These are phyloP conservation scores for Zaprionus ghesquierei DNA, from an alignment of 1,140 invertebrate genomes.

Conservation along the genomic window DNA sequence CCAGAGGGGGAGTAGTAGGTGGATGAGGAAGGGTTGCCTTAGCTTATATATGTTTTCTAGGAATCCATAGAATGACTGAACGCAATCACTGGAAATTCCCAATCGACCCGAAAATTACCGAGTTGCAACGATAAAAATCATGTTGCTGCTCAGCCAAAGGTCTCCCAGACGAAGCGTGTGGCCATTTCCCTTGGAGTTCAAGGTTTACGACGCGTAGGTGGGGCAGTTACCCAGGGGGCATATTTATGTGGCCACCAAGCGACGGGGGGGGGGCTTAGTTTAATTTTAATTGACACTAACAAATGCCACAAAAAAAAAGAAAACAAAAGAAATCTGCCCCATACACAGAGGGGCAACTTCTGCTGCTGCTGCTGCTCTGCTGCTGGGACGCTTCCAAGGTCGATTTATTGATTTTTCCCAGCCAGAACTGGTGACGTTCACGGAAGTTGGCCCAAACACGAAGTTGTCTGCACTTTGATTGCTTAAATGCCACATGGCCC, in stretches of 20 bases:
- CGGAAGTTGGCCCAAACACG: conserved; percentile 47
- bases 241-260: conserved; percentile 36
- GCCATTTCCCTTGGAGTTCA: conserved; percentile 57
- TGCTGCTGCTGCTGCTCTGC: conserved; percentile 28
- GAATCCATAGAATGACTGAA: conserved; percentile 43
- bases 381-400: conserved; percentile 64
- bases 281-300: conserved; percentile 11
- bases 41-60: conserved; percentile 33
- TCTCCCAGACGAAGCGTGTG: conserved; percentile 41
- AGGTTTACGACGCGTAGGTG: conserved; percentile 58
- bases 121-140: conserved; percentile 59
- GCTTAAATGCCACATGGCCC: conserved; percentile 10
- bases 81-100: conserved; percentile 67
- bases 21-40: background rate
- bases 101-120: conserved; percentile 53
- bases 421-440: conserved; percentile 30
- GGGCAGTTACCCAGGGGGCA: conserved; percentile 15
- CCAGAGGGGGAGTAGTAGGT: background rate
- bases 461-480: conserved; percentile 46
- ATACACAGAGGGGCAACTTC: conserved; percentile 1
- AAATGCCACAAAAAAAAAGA: background rate
- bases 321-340: too few species aligned
- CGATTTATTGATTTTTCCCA: conserved; percentile 81
- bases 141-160: conserved; percentile 56
- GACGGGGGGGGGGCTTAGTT: conserved; percentile 11